phyloP scores from a whole-genome alignment of 2,888 invertebrate genomes.

The Drosophila nigricruria region DNA sequence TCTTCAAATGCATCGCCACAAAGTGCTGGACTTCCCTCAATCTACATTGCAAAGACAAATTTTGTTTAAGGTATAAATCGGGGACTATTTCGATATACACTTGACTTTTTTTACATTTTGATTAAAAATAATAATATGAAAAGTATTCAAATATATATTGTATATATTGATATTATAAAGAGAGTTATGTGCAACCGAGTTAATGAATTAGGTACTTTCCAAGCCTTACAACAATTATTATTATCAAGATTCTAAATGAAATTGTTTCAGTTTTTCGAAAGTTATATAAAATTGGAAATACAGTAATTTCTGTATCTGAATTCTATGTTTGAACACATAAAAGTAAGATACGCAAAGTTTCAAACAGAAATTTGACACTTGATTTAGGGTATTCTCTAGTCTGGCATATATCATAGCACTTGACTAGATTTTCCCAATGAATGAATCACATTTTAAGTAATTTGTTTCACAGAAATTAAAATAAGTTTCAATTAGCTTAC shows the following conservation, averaged over 20 bases:
- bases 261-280: no score
- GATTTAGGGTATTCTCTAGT: not conserved
- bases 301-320: no score
- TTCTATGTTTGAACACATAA: no score
- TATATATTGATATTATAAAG: no score
- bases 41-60: conserved; percentile 9
- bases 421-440: not conserved
- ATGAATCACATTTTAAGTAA: not conserved
- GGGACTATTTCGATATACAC: not conserved
- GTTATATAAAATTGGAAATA: no score
- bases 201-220: no score
- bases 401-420: not conserved
- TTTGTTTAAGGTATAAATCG: not conserved
- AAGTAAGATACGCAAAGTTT: no score
- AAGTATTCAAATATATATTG: no score
- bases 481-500: not conserved
- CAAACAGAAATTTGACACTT: not conserved
- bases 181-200: no score
- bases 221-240: no score
- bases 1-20: conserved; percentile 36
- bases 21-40: conserved; percentile 40
- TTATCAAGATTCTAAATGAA: no score
- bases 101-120: not conserved
- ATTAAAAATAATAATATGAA: not conserved
- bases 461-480: not conserved